These are phyloP conservation scores for Ptyas mucosa DNA, from an alignment of 2,113 vertebrate species.

Conservation along the genomic window DNA sequence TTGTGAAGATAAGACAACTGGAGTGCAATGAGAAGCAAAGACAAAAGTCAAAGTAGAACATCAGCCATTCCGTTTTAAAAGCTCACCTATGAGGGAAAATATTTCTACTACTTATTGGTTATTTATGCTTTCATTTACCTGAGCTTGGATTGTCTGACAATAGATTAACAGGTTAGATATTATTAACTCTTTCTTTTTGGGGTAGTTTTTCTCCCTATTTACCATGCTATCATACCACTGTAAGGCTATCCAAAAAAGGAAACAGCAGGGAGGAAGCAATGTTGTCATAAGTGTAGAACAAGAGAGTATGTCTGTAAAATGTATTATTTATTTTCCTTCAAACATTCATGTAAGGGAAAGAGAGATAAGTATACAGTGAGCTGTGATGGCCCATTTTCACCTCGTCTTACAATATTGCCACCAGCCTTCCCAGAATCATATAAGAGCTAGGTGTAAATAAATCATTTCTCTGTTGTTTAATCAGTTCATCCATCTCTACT, in stretches of 20 bases:
- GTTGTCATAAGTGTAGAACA: neutral
- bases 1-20: neutral
- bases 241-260: neutral
- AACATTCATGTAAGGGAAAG: neutral
- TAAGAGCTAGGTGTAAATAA: slow-evolving; percentile 13
- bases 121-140: neutral
- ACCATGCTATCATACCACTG: neutral
- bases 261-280: neutral
- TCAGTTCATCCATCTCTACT: slow-evolving; percentile 39
- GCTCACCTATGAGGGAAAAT: neutral
- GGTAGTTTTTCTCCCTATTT: neutral
- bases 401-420: neutral
- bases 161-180: neutral
- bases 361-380: slow-evolving; percentile 16
- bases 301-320: neutral
- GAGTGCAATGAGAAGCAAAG: neutral
- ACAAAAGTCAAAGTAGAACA: neutral
- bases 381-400: slow-evolving; percentile 6
- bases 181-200: neutral
- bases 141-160: neutral
- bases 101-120: neutral
- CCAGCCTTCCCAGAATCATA: slow-evolving; percentile 16
- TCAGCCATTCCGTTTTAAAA: neutral
- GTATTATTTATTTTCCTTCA: neutral
- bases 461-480: slow-evolving; percentile 18